Percentiles rank a stretch among this genome's conserved stretches.
These are phyloP conservation scores for Neoaliturus tenellus DNA, from an alignment of 2,888 invertebrate genomes.

Conservation along the genomic window DNA sequence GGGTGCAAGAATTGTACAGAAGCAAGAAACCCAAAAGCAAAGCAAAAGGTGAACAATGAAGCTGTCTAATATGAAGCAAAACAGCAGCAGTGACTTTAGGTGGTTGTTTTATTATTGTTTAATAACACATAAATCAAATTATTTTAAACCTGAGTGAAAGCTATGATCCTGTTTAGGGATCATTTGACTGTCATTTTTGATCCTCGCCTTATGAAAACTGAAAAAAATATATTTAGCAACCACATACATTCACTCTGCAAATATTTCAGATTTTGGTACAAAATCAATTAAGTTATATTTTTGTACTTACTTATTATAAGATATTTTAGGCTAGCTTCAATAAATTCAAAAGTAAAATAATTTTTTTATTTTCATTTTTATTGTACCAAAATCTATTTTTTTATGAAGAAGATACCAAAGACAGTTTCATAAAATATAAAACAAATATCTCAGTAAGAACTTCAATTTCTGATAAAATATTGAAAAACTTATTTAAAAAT, in stretches of 20 bases:
- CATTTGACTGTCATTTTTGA: background rate
- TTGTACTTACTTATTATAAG: too few relatives aligned
- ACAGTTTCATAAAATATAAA: too few relatives aligned
- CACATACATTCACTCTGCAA: background rate
- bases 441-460: too few relatives aligned
- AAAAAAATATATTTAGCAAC: background rate
- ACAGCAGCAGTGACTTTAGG: background rate
- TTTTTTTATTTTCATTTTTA: too few relatives aligned
- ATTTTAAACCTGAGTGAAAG: background rate
- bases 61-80: background rate
- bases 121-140: background rate
- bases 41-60: constrained; percentile 6
- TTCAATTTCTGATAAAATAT: too few relatives aligned
- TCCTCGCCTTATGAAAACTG: background rate
- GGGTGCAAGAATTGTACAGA: constrained; percentile 38
- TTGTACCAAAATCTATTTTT: background rate
- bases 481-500: too few relatives aligned
- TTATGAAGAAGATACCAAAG: background rate
- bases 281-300: background rate
- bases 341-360: too few relatives aligned
- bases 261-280: constrained; percentile 3
- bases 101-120: background rate
- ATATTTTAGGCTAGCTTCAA: too few relatives aligned
- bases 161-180: background rate
- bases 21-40: constrained; percentile 36